phyloP scores from a whole-genome alignment of 2,113 vertebrate genomes.

The Peucedramus taeniatus region DNA sequence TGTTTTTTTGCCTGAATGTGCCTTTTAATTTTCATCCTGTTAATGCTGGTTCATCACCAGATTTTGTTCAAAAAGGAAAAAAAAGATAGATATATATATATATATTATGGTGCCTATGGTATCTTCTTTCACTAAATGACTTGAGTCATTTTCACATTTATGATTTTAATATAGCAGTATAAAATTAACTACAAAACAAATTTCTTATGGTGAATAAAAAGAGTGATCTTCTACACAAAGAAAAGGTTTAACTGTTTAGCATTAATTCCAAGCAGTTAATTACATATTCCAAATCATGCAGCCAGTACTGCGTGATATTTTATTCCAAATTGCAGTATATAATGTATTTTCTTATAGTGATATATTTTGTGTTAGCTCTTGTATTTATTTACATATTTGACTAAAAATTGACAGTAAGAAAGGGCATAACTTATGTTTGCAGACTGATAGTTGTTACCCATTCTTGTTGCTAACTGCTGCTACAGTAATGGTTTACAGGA shows the following conservation, averaged over 20 bases:
- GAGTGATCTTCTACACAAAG: constrained; percentile 8
- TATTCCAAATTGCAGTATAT: background rate
- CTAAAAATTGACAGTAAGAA: constrained; percentile 9
- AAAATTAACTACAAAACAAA: constrained; percentile 9
- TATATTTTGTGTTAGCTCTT: constrained; percentile 29
- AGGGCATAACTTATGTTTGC: background rate
- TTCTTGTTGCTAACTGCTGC: constrained; percentile 23
- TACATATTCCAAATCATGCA: constrained; percentile 13
- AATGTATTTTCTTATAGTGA: constrained; percentile 20
- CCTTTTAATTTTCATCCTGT: constrained; percentile 70
- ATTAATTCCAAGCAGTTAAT: constrained; percentile 3
- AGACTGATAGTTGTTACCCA: background rate
- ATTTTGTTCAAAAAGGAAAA: constrained; percentile 20
- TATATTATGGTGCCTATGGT: constrained; percentile 68
- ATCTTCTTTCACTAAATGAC: constrained; percentile 49
- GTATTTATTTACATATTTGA: constrained; percentile 59
- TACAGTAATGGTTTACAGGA: background rate
- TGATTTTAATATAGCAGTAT: constrained; percentile 3
- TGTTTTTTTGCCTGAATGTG: constrained; percentile 67
- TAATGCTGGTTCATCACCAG: constrained; percentile 47
- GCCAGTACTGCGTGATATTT: background rate
- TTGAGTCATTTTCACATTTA: constrained; percentile 32
- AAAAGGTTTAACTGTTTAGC: background rate
- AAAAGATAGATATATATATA: background rate
- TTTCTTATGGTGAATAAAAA: background rate